Evolutionary conservation across 2,113 vertebrate genomes (phyloP).

Genomic region (Leucoraja erinaceus): DNA sequence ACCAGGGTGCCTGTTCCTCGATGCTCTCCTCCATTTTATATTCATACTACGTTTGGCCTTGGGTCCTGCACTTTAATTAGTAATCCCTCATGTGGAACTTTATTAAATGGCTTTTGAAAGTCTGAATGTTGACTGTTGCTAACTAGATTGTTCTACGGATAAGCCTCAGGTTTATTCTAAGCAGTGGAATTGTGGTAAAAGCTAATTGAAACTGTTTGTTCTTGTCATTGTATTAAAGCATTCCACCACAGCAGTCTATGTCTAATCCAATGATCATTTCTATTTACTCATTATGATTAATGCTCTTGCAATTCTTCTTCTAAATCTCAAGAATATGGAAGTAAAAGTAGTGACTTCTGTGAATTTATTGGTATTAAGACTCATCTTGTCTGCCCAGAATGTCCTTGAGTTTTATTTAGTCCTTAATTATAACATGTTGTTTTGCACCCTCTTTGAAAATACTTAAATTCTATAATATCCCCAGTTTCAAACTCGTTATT

Average conservation of each 20-base stretch:
- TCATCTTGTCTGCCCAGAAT: not conserved
- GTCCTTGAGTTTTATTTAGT: not conserved
- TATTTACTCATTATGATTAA: not conserved
- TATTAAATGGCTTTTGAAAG: not conserved
- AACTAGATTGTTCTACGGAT: constrained; percentile 12
- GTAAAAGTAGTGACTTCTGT: too few species aligned
- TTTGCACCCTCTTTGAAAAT: not conserved
- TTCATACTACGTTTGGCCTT: not conserved
- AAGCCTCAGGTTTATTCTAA: not conserved
- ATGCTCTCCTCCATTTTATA: not conserved
- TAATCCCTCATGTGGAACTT: not conserved
- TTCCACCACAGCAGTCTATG: not conserved
- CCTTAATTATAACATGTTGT: too few species aligned
- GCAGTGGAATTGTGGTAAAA: not conserved
- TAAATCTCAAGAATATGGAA: not conserved
- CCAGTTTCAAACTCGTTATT: not conserved
- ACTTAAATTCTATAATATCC: not conserved
- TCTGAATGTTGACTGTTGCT: not conserved
- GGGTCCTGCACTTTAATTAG: not conserved
- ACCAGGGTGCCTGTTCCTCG: not conserved
- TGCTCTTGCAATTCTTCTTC: not conserved
- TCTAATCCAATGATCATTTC: not conserved
- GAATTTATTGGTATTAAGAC: not conserved
- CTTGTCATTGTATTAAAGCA: not conserved
- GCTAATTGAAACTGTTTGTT: too few species aligned